Percentiles rank a stretch among this genome's conserved stretches.
These are phyloP conservation scores for Erpobdella octoculata DNA, from an alignment of 2,888 invertebrate genomes.

Conservation along the genomic window DNA sequence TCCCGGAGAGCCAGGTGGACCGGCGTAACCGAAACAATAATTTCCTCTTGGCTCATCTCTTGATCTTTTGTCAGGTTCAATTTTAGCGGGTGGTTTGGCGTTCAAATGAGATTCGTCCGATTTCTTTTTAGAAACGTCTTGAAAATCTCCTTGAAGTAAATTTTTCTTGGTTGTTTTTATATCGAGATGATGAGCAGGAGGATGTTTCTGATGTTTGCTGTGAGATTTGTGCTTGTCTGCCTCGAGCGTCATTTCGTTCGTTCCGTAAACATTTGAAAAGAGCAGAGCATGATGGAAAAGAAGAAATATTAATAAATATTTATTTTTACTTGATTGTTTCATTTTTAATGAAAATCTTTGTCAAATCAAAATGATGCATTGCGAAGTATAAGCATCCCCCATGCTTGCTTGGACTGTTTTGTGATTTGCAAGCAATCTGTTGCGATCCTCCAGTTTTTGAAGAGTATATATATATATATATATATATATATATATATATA, in stretches of 20 bases:
- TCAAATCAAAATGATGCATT: no score
- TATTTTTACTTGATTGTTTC: no score
- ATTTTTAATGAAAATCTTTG: no score
- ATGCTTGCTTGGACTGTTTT: no score
- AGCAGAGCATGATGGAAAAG: no score
- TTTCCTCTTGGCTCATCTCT: neutral
- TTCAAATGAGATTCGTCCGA: neutral
- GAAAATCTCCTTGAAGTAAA: neutral
- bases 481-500: no score
- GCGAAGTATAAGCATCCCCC: no score
- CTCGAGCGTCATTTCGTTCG: neutral
- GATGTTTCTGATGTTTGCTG: neutral
- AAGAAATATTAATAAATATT: no score
- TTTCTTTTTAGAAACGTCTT: neutral
- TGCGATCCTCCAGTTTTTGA: no score
- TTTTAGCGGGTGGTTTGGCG: neutral
- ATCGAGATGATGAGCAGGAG: neutral
- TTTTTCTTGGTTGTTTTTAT: neutral
- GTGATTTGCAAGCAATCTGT: no score
- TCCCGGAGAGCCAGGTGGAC: constrained; percentile 1
- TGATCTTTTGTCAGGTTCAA: neutral
- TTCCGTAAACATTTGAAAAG: no score
- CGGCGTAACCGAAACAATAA: neutral
- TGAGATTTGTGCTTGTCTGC: neutral
- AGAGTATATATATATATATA: no score